Evolutionary conservation across 2,888 invertebrate species (phyloP).

Genomic region (Lacanobia oleracea): DNA sequence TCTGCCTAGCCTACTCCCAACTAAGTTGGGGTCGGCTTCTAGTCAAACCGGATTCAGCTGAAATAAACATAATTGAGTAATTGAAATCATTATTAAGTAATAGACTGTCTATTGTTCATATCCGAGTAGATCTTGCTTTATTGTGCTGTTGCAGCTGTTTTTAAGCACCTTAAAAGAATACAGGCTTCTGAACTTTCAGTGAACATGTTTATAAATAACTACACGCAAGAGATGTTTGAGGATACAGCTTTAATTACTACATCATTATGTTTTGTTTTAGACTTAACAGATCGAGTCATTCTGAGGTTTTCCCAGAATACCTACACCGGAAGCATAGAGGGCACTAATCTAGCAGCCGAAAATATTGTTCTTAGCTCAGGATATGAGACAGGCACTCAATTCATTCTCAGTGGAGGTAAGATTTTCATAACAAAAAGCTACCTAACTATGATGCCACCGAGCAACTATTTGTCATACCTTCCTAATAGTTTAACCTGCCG

Average conservation of each 20-base stretch:
- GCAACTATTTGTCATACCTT: no score
- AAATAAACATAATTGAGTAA: no score
- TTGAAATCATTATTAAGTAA: no score
- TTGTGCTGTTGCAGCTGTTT: no score
- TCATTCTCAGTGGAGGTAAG: constrained; percentile 76
- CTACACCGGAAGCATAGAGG: constrained; percentile 74
- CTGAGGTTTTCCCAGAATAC: constrained; percentile 77
- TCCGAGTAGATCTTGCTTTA: no score
- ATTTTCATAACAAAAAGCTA: constrained; percentile 11
- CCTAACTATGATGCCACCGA: no score
- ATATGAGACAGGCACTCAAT: constrained; percentile 71
- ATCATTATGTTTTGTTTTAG: not conserved
- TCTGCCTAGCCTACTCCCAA: no score
- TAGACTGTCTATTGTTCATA: no score
- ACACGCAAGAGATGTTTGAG: not conserved
- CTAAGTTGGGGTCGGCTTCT: no score
- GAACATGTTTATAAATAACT: no score
- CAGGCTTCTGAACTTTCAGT: not conserved
- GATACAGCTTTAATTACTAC: not conserved
- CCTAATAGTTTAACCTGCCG: no score
- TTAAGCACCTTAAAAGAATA: not conserved
- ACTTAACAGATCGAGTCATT: constrained; percentile 44
- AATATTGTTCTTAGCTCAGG: constrained; percentile 74
- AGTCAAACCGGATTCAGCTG: no score
- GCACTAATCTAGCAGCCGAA: constrained; percentile 67